A percentile compares a stretch with the other conserved stretches of the same genome.
Evolutionary conservation across 2,113 vertebrate genomes (phyloP).

Genomic region (Callocephalon fimbriatum): DNA sequence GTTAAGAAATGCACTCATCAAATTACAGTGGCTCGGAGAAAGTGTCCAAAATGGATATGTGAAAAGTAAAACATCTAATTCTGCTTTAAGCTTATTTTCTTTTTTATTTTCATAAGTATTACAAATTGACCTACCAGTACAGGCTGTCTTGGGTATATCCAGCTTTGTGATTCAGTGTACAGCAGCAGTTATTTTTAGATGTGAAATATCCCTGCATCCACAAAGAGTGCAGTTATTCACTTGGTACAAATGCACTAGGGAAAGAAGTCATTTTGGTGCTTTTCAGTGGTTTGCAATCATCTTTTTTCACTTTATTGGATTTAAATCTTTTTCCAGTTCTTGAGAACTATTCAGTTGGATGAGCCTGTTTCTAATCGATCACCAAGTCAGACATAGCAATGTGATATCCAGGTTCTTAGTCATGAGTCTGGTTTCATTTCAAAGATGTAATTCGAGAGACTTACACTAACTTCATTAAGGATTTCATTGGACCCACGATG

Average conservation of each 20-base stretch:
- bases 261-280: slow-evolving; percentile 5
- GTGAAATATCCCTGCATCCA: not conserved
- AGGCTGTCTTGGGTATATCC: not conserved
- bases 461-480: not conserved
- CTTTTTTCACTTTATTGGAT: not conserved
- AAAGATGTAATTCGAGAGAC: not conserved
- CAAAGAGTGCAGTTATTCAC: not conserved
- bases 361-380: not conserved
- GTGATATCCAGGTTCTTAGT: not conserved
- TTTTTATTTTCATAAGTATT: not conserved
- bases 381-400: not conserved
- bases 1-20: not conserved
- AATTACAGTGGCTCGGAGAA: not conserved
- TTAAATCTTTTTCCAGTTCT: not conserved
- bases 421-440: not conserved
- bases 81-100: not conserved
- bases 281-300: not conserved
- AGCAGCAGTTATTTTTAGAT: slow-evolving; percentile 2
- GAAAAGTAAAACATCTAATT: not conserved
- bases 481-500: not conserved
- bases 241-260: not conserved
- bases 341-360: not conserved
- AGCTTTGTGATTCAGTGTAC: not conserved
- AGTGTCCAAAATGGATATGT: not conserved
- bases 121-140: not conserved